These are phyloP conservation scores for Morphnarchus princeps DNA, from an alignment of 2,113 vertebrate species.

Conservation along the genomic window DNA sequence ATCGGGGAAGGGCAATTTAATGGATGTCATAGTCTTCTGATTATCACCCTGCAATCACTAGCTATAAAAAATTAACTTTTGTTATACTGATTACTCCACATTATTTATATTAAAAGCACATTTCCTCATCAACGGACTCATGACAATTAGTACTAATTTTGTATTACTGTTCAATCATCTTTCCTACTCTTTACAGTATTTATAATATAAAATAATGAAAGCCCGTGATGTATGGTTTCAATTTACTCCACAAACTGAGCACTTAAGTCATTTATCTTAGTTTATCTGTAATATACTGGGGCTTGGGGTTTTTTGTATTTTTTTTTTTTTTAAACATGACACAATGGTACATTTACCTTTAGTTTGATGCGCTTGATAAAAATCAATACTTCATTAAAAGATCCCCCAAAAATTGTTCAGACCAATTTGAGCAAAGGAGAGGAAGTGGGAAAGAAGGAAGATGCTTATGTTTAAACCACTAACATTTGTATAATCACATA, in stretches of 20 bases:
- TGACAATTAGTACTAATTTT: conserved; percentile 66
- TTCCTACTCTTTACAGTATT: conserved; percentile 63
- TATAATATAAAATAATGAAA: conserved; percentile 77
- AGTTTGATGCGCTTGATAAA: conserved; percentile 75
- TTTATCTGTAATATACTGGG: conserved; percentile 78
- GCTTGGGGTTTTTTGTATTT: conserved; percentile 9
- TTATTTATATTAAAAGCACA: conserved; percentile 46
- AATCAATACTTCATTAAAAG: conserved; percentile 82
- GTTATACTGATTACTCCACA: background rate
- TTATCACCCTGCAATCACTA: conserved; percentile 59
- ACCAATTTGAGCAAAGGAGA: conserved; percentile 36
- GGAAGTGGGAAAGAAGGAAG: background rate
- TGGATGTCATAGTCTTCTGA: conserved; percentile 69
- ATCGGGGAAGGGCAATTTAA: conserved; percentile 81
- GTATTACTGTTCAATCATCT: conserved; percentile 74
- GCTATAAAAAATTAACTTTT: conserved; percentile 67
- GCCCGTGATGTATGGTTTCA: conserved; percentile 79
- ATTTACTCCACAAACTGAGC: conserved; percentile 79
- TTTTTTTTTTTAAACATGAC: conserved; percentile 71
- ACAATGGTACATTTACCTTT: conserved; percentile 76
- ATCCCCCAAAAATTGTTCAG: conserved; percentile 69
- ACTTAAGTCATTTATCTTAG: conserved; percentile 84
- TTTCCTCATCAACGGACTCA: conserved; percentile 38
- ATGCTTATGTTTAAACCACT: background rate
- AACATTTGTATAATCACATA: background rate